Evolutionary conservation across 2,797 vertebrate species (phyloP), one percentile per base, ranked within the genome.

Genomic region (Synaphobranchus kaupii): DNA sequence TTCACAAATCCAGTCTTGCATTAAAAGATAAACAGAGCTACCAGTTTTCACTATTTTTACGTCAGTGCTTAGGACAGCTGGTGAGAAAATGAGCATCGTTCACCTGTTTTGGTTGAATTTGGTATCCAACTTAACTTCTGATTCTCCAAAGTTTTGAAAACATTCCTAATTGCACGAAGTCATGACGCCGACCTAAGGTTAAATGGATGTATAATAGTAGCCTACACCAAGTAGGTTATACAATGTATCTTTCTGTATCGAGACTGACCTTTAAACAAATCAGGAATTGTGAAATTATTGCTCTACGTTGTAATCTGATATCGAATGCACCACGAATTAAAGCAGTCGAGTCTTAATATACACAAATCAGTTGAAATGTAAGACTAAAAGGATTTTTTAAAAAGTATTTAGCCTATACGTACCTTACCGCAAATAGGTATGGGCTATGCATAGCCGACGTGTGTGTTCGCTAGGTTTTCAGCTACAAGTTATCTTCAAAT

Each of bases 31-130:
- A 5, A 15, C 17, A 39, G 15, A 39, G 71, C 34, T 39, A 31
- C 28, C 71, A 39, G 15, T 17, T 76, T 15, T 76, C 71, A 76
- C 39, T 20, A 12, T 39, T 76, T 10, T 22, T 7, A 39, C 31
- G 2, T 76, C 71, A 76, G 15, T 39, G 68, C 68, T 89, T 85
- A 84, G 73, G 88, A 56, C 80, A 48, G 89, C 90, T 88, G 80
- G 88, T 84, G 31, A 5, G 84, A 50, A 31, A 28, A 48, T 60
- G 28, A 28, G 9, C 4, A 52, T 85, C 13, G 81, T 86, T 86
- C 34, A 87, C 28, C 22, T 52, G 52, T 78, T 60, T 1, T 73
- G 82, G 44, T 39, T 60, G 22, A 68, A 13, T 39, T 76, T 39
- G 13, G 34, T 39, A 12, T 39, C 15, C 71, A 34, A 15, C 0